Evolutionary conservation across 2,888 invertebrate genomes (phyloP).

Genomic region (Lypha dubia): DNA sequence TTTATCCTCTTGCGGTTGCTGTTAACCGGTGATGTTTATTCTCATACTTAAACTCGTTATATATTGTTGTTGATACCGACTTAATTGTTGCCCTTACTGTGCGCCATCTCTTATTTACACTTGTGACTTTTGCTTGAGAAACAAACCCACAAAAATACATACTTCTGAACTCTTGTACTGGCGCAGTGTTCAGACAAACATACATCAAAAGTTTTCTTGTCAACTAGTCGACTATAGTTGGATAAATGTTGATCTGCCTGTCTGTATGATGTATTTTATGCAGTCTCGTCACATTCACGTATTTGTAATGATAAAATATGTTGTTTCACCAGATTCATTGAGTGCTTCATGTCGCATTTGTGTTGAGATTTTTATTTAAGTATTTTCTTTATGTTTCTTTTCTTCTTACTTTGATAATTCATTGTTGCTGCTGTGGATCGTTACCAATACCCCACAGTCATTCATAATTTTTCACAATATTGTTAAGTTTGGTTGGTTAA

Average conservation of each 20-base stretch:
- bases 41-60: conserved; percentile 38
- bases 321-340: conserved; percentile 75
- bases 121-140: background rate
- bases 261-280: conserved; percentile 48
- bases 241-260: conserved; percentile 30
- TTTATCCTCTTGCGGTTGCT: conserved; percentile 63
- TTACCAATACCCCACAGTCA: conserved; percentile 74
- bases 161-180: background rate
- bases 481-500: conserved; percentile 2
- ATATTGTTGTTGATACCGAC: conserved; percentile 65
- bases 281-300: conserved; percentile 70
- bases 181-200: background rate
- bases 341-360: conserved; percentile 73
- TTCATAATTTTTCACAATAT: conserved; percentile 72
- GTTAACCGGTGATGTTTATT: conserved; percentile 37
- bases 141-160: background rate
- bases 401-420: no score
- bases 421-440: conserved; percentile 39
- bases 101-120: conserved; percentile 55
- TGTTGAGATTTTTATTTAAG: conserved; percentile 49
- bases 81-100: conserved; percentile 74
- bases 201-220: conserved; percentile 11
- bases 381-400: conserved; percentile 25
- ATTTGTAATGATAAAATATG: conserved; percentile 74
- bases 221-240: background rate